Base-by-base conservation (phyloP, 2,888 invertebrate species). In the Xestia sexstrigata region DNA sequence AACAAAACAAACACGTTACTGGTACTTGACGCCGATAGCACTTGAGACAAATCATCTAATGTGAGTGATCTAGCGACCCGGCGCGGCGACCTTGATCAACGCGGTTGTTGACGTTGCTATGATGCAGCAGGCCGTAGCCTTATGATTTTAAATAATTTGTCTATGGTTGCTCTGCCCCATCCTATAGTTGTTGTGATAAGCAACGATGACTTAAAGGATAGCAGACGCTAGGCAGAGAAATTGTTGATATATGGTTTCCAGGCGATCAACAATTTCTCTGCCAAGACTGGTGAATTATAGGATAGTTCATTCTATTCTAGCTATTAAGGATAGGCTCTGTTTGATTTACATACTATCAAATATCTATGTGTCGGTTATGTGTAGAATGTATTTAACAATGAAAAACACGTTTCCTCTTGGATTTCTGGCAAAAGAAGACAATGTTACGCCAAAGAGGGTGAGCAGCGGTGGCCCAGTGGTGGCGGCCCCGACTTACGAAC, bases 11-110 rank as follows among this genome's bases (percentile, higher is more conserved):
- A 65, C 7, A 11, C 8, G n/a, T 15, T 17, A 69, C 49, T 62
- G 49, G 49, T 23, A 78, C 42, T 35, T 77, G 42, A 62, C 17
- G 30, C 42, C 6, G 35, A 26, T 30, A 30, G 30, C 30, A 65
- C 65, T n/a, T 71, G 79, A 8, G 79, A 55, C 20, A 79, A 39
- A 65, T 71, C 20, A 42, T 65, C 55, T 1, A 71, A 65, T 71
- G 78, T 71, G 63, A 78, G 71, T 78, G 71, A 78, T 78, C 71
- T 78, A 78, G 78, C 47, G 78, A 71, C 78, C 78, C 70, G 15
- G 20, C 9, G 17, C 5, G 6, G 23, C 23, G 45, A 71, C 79
- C 78, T 71, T 78, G 39, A 17, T n/a, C 47, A 47, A 15, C 4
- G 17, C 55, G 71, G 79, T 71, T 55, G 63, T 78, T 78, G 71